These are phyloP conservation scores for Mythimna albipuncta DNA, from an alignment of 2,888 invertebrate species.

Conservation along the genomic window DNA sequence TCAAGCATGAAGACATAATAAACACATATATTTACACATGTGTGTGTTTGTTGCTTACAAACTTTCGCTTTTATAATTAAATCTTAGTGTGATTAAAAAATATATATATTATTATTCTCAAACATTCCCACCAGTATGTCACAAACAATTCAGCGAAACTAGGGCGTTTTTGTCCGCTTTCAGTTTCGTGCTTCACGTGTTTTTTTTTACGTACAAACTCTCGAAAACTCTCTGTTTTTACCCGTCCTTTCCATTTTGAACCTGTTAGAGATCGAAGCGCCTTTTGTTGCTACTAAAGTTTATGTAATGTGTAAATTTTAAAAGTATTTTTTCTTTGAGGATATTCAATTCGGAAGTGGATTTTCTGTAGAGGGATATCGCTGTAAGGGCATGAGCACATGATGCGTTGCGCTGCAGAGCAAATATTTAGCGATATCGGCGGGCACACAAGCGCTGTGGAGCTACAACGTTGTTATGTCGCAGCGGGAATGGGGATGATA, in stretches of 20 bases:
- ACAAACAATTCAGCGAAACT: conserved; percentile 61
- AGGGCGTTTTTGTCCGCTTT: conserved; percentile 66
- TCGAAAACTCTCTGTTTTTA: conserved; percentile 63
- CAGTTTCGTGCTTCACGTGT: conserved; percentile 60
- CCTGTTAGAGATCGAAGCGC: conserved; percentile 30
- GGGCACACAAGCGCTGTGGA: too few relatives aligned
- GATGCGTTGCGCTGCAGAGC: too few relatives aligned
- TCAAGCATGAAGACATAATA: too few relatives aligned
- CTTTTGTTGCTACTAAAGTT: conserved; percentile 40
- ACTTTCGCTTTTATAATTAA: too few relatives aligned
- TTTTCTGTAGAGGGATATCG: background rate
- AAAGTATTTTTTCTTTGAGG: conserved; percentile 27
- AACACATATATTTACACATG: too few relatives aligned
- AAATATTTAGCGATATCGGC: too few relatives aligned
- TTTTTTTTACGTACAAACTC: conserved; percentile 64
- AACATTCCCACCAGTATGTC: conserved; percentile 39
- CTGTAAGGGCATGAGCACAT: too few relatives aligned
- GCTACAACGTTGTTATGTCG: too few relatives aligned
- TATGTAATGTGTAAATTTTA: conserved; percentile 38
- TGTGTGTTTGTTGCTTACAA: too few relatives aligned
- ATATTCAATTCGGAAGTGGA: background rate
- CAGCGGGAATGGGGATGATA: too few relatives aligned
- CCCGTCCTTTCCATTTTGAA: conserved; percentile 50
- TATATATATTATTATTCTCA: too few relatives aligned
- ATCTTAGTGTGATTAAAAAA: too few relatives aligned